These are phyloP conservation scores for Sardina pilchardus DNA, from an alignment of 2,113 vertebrate genomes.

Conservation along the genomic window DNA sequence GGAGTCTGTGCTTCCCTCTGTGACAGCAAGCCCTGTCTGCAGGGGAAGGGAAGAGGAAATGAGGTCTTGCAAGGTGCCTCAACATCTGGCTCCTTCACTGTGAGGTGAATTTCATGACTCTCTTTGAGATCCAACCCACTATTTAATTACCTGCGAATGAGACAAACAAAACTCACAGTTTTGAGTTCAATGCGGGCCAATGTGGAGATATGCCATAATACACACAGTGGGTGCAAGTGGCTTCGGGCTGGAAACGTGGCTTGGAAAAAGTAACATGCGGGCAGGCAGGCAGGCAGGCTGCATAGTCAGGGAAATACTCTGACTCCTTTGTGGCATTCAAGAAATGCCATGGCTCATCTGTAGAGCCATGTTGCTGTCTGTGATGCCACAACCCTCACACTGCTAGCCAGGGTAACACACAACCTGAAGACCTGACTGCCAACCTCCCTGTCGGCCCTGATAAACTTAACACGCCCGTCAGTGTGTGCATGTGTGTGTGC, in stretches of 20 bases:
- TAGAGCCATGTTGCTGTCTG: conserved; percentile 14
- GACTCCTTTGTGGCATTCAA: conserved; percentile 39
- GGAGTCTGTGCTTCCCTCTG: not conserved
- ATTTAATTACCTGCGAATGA: not conserved
- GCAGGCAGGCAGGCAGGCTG: not conserved
- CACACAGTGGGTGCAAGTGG: not conserved
- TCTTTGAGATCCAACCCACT: not conserved
- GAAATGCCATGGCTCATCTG: conserved; percentile 31
- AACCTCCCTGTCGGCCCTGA: conserved; percentile 7
- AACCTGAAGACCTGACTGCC: not conserved
- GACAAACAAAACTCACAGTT: not conserved
- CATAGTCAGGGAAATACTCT: conserved; percentile 1
- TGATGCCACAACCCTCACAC: conserved; percentile 31
- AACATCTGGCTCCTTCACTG: conserved; percentile 27
- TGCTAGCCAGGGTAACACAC: not conserved
- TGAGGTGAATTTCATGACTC: not conserved
- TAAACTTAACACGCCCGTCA: not conserved
- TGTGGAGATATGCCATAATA: not conserved
- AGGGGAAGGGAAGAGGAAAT: not conserved
- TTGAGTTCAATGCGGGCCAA: not conserved
- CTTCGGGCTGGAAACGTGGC: not conserved
- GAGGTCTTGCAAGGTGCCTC: conserved; percentile 19
- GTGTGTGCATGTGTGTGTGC: not conserved
- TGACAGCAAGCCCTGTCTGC: conserved; percentile 6
- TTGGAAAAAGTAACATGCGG: not conserved